Conservation (phyloP, 2,797 vertebrate species). For the Spheniscus humboldti region DNA sequence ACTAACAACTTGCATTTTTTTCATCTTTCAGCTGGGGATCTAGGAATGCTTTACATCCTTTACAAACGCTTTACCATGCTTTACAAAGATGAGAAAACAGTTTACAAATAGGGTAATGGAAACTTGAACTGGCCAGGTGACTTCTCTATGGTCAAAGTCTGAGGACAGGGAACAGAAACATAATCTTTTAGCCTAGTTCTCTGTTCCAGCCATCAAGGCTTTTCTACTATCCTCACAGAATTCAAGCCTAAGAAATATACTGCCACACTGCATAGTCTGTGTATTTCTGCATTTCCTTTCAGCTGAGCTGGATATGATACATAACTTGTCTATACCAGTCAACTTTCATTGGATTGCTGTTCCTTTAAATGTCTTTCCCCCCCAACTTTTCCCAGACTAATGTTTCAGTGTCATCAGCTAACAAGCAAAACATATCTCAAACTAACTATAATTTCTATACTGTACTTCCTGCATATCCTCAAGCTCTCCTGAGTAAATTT, state of each 20-base stretch:
- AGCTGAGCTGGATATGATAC: neutral
- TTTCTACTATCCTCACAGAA: neutral
- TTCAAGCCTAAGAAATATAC: neutral
- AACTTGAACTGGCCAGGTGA: neutral
- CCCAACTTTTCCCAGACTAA: neutral
- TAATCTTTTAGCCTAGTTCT: neutral
- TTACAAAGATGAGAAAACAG: neutral
- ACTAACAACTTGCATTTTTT: neutral
- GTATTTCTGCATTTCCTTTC: neutral
- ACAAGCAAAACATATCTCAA: neutral
- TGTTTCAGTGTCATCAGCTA: neutral
- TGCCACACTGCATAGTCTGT: neutral
- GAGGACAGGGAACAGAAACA: neutral
- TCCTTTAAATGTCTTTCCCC: neutral
- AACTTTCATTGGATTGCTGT: neutral
- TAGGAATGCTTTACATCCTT: neutral
- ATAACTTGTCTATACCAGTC: neutral
- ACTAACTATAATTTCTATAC: neutral
- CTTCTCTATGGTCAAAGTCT: neutral
- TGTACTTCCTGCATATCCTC: neutral
- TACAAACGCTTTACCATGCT: neutral
- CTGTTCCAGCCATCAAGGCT: neutral
- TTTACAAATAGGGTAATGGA: neutral
- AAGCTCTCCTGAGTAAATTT: neutral
- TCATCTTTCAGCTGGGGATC: neutral